Percentiles rank a stretch among this genome's conserved stretches.
These are phyloP conservation scores for Parnassius apollo DNA, from an alignment of 2,888 invertebrate genomes.

Conservation along the genomic window DNA sequence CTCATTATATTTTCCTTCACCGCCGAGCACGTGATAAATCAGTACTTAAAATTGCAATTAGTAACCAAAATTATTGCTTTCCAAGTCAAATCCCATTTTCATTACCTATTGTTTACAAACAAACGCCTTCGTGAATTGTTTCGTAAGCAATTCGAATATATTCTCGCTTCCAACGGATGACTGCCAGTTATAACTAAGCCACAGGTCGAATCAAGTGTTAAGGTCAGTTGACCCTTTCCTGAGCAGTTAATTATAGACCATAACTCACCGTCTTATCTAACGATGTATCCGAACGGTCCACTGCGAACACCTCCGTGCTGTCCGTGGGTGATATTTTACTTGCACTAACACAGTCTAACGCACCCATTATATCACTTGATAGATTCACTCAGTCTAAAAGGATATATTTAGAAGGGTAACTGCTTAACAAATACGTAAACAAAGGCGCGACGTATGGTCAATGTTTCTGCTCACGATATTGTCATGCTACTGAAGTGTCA, in stretches of 20 bases:
- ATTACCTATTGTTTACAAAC: background rate
- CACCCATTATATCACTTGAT: conserved; percentile 46
- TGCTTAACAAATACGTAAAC: conserved; percentile 2
- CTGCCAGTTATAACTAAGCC: background rate
- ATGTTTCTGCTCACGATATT: conserved; percentile 33
- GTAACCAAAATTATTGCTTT: no score
- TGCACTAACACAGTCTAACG: conserved; percentile 58
- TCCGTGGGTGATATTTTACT: conserved; percentile 55
- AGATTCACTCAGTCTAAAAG: conserved; percentile 4
- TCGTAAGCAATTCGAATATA: background rate
- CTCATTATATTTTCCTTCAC: no score
- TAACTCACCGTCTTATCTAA: conserved; percentile 51
- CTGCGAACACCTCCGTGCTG: conserved; percentile 65
- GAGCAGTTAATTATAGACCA: background rate
- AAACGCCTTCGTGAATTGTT: background rate
- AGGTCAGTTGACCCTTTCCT: background rate
- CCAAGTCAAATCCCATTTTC: background rate
- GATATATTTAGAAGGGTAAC: conserved; percentile 1
- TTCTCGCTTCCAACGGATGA: background rate
- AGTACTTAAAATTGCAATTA: no score
- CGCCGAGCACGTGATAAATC: no score
- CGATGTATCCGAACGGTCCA: conserved; percentile 53
- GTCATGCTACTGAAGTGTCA: conserved; percentile 36
- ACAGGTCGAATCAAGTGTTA: background rate
- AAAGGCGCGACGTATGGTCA: conserved; percentile 22